phyloP scores from a whole-genome alignment of 2,888 invertebrate genomes.

The Silvanus unidentatus region DNA sequence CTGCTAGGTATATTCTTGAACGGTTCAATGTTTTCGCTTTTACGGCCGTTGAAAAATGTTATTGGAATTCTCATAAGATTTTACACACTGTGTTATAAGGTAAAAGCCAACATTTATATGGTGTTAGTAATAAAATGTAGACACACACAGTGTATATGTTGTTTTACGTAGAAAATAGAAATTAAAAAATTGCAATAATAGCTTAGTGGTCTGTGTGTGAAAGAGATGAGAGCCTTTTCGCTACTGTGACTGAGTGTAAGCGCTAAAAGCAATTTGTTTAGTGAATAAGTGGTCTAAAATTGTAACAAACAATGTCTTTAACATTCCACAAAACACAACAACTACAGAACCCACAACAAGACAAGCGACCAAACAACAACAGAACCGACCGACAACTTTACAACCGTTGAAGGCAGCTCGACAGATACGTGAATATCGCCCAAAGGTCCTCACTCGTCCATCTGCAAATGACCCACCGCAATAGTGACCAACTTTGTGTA shows the following conservation, averaged over 20 bases:
- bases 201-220: too few relatives aligned
- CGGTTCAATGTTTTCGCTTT: not conserved
- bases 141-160: too few relatives aligned
- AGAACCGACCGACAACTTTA: slow-evolving; percentile 17
- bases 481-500: slow-evolving; percentile 4
- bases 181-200: too few relatives aligned
- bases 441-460: slow-evolving; percentile 2
- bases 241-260: too few relatives aligned
- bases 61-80: slow-evolving; percentile 16
- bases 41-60: slow-evolving; percentile 15
- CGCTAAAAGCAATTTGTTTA: too few relatives aligned
- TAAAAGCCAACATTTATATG: too few relatives aligned
- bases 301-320: slow-evolving; percentile 15
- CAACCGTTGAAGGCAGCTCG: slow-evolving; percentile 17
- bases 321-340: slow-evolving; percentile 16
- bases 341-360: slow-evolving; percentile 15
- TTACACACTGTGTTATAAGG: too few relatives aligned
- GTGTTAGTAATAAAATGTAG: too few relatives aligned
- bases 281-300: too few relatives aligned
- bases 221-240: too few relatives aligned
- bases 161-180: too few relatives aligned
- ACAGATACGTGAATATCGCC: slow-evolving; percentile 12
- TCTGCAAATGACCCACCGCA: slow-evolving; percentile 7
- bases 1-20: not conserved
- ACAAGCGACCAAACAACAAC: slow-evolving; percentile 9